Percentiles rank a stretch among this genome's conserved stretches.
These are phyloP conservation scores for Ferdinandea cuprea DNA, from an alignment of 2,888 invertebrate species.

Conservation along the genomic window DNA sequence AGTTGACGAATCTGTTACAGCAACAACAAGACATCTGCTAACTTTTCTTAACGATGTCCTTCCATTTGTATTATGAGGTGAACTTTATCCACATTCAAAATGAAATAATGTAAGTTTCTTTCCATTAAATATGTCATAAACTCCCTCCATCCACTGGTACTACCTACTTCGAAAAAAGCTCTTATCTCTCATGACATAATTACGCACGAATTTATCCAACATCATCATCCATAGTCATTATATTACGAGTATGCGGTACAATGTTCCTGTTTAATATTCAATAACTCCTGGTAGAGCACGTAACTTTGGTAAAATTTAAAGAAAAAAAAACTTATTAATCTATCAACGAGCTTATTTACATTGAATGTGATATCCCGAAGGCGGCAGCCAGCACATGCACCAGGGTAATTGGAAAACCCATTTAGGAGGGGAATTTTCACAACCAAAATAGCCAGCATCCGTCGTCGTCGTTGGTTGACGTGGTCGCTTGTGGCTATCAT, in stretches of 20 bases:
- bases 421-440: slow-evolving; percentile 13
- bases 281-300: slow-evolving; percentile 6
- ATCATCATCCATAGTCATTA: slow-evolving; percentile 14
- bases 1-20: no score
- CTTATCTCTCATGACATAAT: slow-evolving; percentile 2
- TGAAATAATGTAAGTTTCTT: no score
- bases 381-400: slow-evolving; percentile 47
- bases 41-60: no score
- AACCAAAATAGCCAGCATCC: slow-evolving; percentile 18
- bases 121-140: no score
- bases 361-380: slow-evolving; percentile 58
- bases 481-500: slow-evolving; percentile 36
- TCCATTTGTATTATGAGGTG: no score
- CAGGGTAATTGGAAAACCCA: slow-evolving; percentile 31
- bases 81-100: no score
- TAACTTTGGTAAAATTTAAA: slow-evolving; percentile 20
- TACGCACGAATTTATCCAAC: slow-evolving; percentile 21
- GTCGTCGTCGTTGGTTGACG: slow-evolving; percentile 11
- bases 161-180: no score
- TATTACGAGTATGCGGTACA: background rate
- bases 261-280: slow-evolving; percentile 11
- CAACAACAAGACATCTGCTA: no score
- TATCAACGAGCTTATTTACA: slow-evolving; percentile 54
- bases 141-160: no score
- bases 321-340: slow-evolving; percentile 57